phyloP scores from a whole-genome alignment of 2,888 invertebrate species.

The Atethmia centrago region DNA sequence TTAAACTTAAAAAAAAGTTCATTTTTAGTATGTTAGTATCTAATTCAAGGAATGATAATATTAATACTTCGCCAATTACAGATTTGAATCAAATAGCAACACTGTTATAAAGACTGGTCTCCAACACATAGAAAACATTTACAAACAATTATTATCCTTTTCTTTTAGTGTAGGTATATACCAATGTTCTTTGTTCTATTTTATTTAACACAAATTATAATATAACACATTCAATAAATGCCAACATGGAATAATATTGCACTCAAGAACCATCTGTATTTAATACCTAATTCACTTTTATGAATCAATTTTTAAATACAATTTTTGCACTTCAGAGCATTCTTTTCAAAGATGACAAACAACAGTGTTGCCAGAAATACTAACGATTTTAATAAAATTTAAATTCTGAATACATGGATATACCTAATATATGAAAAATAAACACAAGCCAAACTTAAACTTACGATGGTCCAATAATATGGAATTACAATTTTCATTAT shows the following conservation, averaged over 20 bases:
- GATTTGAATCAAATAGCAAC: conserved; percentile 54
- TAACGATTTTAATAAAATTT: conserved; percentile 31
- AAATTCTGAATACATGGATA: conserved; percentile 42
- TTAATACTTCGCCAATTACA: conserved; percentile 70
- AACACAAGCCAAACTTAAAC: conserved; percentile 60
- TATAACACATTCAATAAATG: conserved; percentile 42
- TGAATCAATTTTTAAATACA: conserved; percentile 41
- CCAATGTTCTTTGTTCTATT: neutral
- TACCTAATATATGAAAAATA: conserved; percentile 32
- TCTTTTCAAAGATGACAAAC: neutral
- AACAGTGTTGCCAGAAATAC: conserved; percentile 57
- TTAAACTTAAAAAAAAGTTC: conserved; percentile 73
- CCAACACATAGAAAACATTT: conserved; percentile 4
- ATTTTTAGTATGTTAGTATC: conserved; percentile 69
- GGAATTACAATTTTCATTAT: conserved; percentile 65
- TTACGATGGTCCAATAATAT: conserved; percentile 66
- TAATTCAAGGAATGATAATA: conserved; percentile 72
- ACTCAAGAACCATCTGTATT: conserved; percentile 26
- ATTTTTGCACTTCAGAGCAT: conserved; percentile 1
- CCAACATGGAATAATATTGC: conserved; percentile 43
- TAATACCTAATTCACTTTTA: conserved; percentile 34
- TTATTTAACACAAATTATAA: conserved; percentile 9
- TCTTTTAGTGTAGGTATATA: neutral
- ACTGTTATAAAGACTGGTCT: conserved; percentile 35
- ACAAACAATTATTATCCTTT: neutral